Evolutionary conservation across 2,113 vertebrate species (phyloP), one percentile per base, ranked within the genome.

Genomic region (Electrona antarctica): DNA sequence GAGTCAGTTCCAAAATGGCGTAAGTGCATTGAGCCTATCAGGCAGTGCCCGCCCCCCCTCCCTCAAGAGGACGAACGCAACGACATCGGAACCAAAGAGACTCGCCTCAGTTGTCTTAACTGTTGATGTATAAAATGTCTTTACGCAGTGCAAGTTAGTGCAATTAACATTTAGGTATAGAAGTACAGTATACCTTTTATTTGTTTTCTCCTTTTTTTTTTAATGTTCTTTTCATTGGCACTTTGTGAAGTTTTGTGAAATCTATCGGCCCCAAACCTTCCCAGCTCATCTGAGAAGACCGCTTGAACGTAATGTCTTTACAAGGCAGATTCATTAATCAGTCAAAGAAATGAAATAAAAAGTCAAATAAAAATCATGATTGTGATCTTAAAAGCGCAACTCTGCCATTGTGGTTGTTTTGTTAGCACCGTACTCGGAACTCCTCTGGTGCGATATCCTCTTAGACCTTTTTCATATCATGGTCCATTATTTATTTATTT

Each of bases 141-240:
- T 87, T 91, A 90, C 89, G 88, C 90, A 92, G 90, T 86, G 90
- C 88, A 91, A 85, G 82, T 85, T 93, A 94, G 92, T 94, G 92
- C 93, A 94, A 93, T 90, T 91, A 41, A 84, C 28, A 88, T 88
- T 71, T 41, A 41, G 33, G 33, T 41, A 41, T 41, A 41, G 5
- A 78, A 79, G 84, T 86, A 76, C 13, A 79, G 74, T 87, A 81
- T 59, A 83, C 76, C 3, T 12, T 6, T 33, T 33, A 60, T 41
- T 65, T 49, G 15, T 81, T 88, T 88, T 79, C 67, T 58, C 29
- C 54, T 51, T 82, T 81, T 81, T 85, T 58, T 82, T 81, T 81
- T 85, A 55, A 56, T 88, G 86, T 91, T 91, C 83, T 87, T 90
- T 87, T 90, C 81, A 90, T 93, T 94, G 93, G 93, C 93, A 94